A percentile compares a stretch with the other conserved stretches of the same genome.
These are phyloP conservation scores for Hemiprocne comata DNA, from an alignment of 2,113 vertebrate genomes.

Conservation along the genomic window DNA sequence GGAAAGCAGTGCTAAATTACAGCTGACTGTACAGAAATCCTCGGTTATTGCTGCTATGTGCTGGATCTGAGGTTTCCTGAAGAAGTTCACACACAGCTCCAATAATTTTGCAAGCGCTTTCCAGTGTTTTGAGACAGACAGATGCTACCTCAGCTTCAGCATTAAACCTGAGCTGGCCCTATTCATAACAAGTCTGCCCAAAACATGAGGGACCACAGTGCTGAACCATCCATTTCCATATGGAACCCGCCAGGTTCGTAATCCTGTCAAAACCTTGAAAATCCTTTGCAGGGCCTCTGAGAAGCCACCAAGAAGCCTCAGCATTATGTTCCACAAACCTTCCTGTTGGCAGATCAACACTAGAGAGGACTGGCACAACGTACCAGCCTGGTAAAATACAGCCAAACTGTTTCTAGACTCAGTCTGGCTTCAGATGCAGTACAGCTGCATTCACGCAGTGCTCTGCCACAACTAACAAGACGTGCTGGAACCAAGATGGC, in stretches of 20 bases:
- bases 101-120: background rate
- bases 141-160: background rate
- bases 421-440: background rate
- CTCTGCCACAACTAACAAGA: background rate
- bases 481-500: background rate
- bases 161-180: background rate
- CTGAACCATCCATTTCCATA: background rate
- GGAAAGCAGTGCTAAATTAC: background rate
- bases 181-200: background rate
- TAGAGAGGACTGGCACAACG: background rate
- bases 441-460: background rate
- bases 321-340: background rate
- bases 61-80: background rate
- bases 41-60: fast-evolving
- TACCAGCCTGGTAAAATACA: background rate
- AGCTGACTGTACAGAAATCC: background rate
- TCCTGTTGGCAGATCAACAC: background rate
- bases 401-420: fast-evolving
- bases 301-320: background rate
- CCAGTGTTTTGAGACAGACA: background rate
- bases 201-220: background rate
- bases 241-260: background rate
- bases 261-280: background rate
- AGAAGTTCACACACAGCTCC: background rate
- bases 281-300: background rate